These are phyloP conservation scores for Ochropleura plecta DNA, from an alignment of 2,888 invertebrate species.

Conservation along the genomic window DNA sequence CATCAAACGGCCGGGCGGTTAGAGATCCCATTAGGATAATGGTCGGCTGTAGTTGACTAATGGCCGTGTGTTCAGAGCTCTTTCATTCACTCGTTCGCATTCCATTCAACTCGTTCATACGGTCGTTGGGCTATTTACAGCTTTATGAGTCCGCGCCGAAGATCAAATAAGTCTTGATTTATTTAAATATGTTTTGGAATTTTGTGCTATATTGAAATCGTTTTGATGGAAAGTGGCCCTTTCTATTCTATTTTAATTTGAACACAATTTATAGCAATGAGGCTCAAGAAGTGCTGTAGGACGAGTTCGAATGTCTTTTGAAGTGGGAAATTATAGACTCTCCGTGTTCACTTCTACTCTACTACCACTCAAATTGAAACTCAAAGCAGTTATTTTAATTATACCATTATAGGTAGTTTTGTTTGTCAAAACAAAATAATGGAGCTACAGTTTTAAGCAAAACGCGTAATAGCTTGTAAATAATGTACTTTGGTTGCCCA, in stretches of 20 bases:
- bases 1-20: constrained; percentile 79
- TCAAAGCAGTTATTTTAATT: too few relatives aligned
- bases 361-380: not conserved
- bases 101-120: constrained; percentile 76
- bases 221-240: constrained; percentile 55
- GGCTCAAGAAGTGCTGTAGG: not conserved
- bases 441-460: too few relatives aligned
- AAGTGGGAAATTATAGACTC: constrained; percentile 13
- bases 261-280: constrained; percentile 19
- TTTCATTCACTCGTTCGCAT: constrained; percentile 80
- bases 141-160: constrained; percentile 61
- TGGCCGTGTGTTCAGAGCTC: constrained; percentile 76
- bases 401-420: too few relatives aligned
- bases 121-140: constrained; percentile 71
- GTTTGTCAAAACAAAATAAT: too few relatives aligned
- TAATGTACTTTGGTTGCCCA: too few relatives aligned
- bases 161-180: constrained; percentile 68
- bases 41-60: constrained; percentile 82
- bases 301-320: constrained; percentile 5
- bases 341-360: not conserved
- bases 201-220: constrained; percentile 58
- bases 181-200: constrained; percentile 58
- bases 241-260: constrained; percentile 30
- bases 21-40: constrained; percentile 87
- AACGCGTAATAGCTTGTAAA: too few relatives aligned